Percentiles rank a stretch among this genome's conserved stretches.
Conservation (phyloP, 2,888 invertebrate genomes). For the Augiades crinisus region DNA sequence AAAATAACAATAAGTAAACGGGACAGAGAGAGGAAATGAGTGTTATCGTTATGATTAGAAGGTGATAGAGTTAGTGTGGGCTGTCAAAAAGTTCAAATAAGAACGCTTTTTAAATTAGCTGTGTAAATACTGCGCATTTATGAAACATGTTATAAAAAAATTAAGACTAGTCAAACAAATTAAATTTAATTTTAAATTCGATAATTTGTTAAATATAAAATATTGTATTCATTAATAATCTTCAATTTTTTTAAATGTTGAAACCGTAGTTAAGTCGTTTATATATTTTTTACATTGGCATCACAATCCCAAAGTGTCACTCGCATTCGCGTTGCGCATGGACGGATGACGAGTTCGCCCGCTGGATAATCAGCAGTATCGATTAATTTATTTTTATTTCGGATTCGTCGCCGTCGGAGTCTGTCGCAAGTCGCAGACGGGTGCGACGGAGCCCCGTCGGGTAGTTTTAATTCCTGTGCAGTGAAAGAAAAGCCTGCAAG, state of each 20-base stretch:
- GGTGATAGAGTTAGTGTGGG: not conserved
- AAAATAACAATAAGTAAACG: not conserved
- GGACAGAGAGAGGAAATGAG: too few species aligned
- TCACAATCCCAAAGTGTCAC: constrained; percentile 39
- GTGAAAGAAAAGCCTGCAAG: constrained; percentile 57
- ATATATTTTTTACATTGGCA: constrained; percentile 36
- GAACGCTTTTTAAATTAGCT: not conserved
- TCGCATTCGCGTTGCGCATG: constrained; percentile 45
- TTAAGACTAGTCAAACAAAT: too few species aligned
- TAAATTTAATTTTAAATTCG: too few species aligned
- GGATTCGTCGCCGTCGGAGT: constrained; percentile 71
- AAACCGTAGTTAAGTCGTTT: not conserved
- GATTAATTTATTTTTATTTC: constrained; percentile 65
- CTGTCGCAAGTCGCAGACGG: constrained; percentile 58
- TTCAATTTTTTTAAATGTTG: too few species aligned
- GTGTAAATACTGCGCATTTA: not conserved
- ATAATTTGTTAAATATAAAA: too few species aligned
- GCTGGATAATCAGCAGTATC: constrained; percentile 44
- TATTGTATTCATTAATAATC: too few species aligned
- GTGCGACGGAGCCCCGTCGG: constrained; percentile 59
- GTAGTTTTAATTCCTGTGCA: constrained; percentile 48
- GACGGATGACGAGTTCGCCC: constrained; percentile 37
- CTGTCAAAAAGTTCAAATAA: not conserved
- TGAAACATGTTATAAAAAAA: not conserved
- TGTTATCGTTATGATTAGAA: too few species aligned